Evolutionary conservation across 1,140 invertebrate genomes (phyloP).

Genomic region (Chlorops oryzae): DNA sequence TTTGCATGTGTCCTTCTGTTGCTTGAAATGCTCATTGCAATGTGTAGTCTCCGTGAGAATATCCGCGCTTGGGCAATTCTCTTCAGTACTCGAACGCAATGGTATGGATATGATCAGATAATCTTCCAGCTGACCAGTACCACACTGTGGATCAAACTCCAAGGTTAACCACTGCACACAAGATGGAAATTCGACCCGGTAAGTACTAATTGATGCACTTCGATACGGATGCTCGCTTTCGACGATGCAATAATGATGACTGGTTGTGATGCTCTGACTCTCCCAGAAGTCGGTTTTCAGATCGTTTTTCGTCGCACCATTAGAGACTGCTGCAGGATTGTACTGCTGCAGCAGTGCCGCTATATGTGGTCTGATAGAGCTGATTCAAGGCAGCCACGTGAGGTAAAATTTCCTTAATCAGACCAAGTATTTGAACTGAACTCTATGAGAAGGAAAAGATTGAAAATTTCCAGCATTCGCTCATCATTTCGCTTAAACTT

Average conservation of each 20-base stretch:
- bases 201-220: constrained; percentile 78
- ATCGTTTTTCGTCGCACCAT: background rate
- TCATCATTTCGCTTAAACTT: constrained; percentile 25
- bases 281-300: constrained; percentile 13
- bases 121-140: constrained; percentile 91
- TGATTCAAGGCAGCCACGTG: constrained; percentile 82
- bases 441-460: constrained; percentile 55
- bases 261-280: constrained; percentile 53
- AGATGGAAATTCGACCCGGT: constrained; percentile 83
- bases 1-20: too few species aligned
- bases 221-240: constrained; percentile 98
- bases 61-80: too few species aligned
- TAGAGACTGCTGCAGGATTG: constrained; percentile 13
- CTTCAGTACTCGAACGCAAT: constrained; percentile 26
- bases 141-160: constrained; percentile 88
- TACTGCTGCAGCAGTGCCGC: constrained; percentile 9
- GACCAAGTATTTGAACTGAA: constrained; percentile 81
- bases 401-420: constrained; percentile 86
- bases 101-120: constrained; percentile 81
- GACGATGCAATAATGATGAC: constrained; percentile 82
- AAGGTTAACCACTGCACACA: constrained; percentile 85
- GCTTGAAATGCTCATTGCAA: constrained; percentile 31
- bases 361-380: constrained; percentile 50
- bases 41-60: constrained; percentile 5
- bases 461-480: background rate